Percentiles rank a stretch among this genome's conserved stretches.
phyloP scores from a whole-genome alignment of 2,888 invertebrate genomes.

The Tachina lurida region DNA sequence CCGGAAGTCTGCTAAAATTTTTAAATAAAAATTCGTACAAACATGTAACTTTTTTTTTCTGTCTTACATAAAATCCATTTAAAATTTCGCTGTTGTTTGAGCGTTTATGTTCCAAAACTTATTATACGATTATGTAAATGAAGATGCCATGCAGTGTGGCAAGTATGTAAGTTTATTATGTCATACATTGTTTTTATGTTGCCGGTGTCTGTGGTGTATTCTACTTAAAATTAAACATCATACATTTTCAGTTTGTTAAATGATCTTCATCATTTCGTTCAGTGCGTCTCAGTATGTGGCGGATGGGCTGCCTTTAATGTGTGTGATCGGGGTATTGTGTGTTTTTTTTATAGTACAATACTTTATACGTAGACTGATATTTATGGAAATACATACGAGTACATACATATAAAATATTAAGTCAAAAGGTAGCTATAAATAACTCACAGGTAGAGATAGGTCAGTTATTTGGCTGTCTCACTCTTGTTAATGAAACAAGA shows the following conservation, averaged over 20 bases:
- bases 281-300: conserved; percentile 43
- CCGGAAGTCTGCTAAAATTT: conserved; percentile 55
- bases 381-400: not conserved
- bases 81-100: not conserved
- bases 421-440: not conserved
- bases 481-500: no score
- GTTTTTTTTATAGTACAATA: not conserved
- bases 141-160: conserved; percentile 38
- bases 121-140: conserved; percentile 66
- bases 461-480: conserved; percentile 25
- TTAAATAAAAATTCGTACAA: not conserved
- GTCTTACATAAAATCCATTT: conserved; percentile 21
- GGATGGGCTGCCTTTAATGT: not conserved
- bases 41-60: not conserved
- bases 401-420: not conserved
- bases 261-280: not conserved
- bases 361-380: no score
- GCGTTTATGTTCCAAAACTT: conserved; percentile 44
- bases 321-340: not conserved
- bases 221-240: conserved; percentile 14
- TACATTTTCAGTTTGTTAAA: conserved; percentile 28
- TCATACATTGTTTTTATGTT: not conserved
- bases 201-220: not conserved
- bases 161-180: not conserved
- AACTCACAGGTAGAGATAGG: conserved; percentile 16